Evolutionary conservation across 2,113 vertebrate species (phyloP).

Genomic region (Plestiodon gilberti): DNA sequence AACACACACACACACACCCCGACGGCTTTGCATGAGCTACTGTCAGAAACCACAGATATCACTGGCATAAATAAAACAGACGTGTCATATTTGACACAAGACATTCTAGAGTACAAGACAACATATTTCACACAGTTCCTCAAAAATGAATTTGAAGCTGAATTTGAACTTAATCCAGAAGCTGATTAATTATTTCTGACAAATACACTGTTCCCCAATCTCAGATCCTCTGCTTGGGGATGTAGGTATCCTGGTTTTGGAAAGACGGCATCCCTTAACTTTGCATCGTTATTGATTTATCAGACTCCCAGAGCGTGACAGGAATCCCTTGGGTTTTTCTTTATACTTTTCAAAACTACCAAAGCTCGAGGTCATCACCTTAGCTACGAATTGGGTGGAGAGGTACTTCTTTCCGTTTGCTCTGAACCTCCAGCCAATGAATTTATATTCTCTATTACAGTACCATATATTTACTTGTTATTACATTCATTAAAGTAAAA

Average conservation of each 20-base stretch:
- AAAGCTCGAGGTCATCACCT: no score
- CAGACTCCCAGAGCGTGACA: neutral
- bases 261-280: rapidly evolving
- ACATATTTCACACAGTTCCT: neutral
- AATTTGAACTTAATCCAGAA: neutral
- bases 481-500: neutral
- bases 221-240: neutral
- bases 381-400: neutral
- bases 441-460: neutral
- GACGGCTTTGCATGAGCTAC: neutral
- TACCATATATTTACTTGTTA: neutral
- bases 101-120: neutral
- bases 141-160: neutral
- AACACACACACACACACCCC: neutral
- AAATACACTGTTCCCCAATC: neutral
- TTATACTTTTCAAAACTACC: no score
- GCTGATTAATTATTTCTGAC: neutral
- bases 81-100: neutral
- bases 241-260: neutral
- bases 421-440: neutral
- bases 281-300: neutral
- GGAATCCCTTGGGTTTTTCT: neutral
- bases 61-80: neutral
- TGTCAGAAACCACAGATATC: neutral
- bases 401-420: neutral